Evolutionary conservation across 2,888 invertebrate genomes (phyloP), one percentile per base, ranked within the genome.

Genomic region (Copidosoma aretas): DNA sequence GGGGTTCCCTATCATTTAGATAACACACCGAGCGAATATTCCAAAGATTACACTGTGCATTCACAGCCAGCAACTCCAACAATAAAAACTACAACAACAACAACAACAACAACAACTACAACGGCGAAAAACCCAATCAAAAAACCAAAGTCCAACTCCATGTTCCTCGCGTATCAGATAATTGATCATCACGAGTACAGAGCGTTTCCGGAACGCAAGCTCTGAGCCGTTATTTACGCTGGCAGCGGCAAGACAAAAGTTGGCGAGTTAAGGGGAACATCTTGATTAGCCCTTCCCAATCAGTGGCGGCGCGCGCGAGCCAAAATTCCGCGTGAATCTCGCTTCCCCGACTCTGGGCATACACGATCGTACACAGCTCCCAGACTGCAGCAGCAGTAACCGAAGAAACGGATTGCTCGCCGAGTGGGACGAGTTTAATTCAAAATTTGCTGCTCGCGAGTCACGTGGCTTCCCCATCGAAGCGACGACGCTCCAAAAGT

Each of bases 281-380:
- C 54, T 60, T 53, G 39, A 65, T 60, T 65, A 56, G 14, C 49
- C 39, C 32, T 32, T 32, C 60, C 61, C 17, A 52, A 57, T 51
- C 60, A 60, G 57, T 32, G 51, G 8, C 56, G 39, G n/a, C 22
- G 17, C n/a, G 0, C 43, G 32, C 32, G 32, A 46, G 46, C 14
- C n/a, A 5, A 51, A 62, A 58, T 52, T 62, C 53, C 52, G 51
- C 62, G 41, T 58, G 32, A 67, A 62, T 67, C 61, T 61, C 24
- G 24, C 19, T 51, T 22, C 3, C n/a, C 8, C 17, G 8, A 19
- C 22, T 14, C 2, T 2, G 14, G 12, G 17, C 54, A 15, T 19
- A 10, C 24, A 21, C 17, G 4, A 21, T n/a, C n/a, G n/a, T n/a
- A n/a, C n/a, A n/a, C n/a, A n/a, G n/a, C n/a, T n/a, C n/a, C n/a